These are phyloP conservation scores for Chloroceryle amazona DNA, from an alignment of 2,797 vertebrate genomes.

Conservation along the genomic window DNA sequence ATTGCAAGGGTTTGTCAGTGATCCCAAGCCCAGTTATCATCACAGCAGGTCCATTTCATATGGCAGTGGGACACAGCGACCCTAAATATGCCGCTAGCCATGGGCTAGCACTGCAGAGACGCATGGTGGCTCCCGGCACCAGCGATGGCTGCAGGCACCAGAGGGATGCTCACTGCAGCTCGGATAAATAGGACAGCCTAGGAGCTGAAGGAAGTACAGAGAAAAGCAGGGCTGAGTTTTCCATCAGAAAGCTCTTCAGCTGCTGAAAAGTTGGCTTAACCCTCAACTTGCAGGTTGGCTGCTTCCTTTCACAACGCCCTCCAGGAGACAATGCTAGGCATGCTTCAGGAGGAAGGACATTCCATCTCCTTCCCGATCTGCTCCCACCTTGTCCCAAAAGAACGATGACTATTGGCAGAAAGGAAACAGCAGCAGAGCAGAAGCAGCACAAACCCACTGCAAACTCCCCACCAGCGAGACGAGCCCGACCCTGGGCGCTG, in stretches of 20 bases:
- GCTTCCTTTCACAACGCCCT: background rate
- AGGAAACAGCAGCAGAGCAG: background rate
- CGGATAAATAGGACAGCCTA: slow-evolving; percentile 40
- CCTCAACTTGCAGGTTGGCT: rapidly evolving
- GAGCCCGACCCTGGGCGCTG: rapidly evolving
- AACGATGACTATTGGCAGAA: background rate
- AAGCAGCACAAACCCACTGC: background rate
- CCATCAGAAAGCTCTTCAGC: background rate
- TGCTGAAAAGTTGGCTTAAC: background rate
- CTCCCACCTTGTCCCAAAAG: background rate
- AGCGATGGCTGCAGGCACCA: slow-evolving; percentile 12
- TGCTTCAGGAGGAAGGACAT: background rate
- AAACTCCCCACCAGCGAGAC: background rate
- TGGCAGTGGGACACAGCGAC: background rate
- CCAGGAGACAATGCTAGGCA: background rate
- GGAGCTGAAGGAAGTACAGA: background rate
- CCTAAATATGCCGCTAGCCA: background rate
- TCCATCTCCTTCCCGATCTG: background rate
- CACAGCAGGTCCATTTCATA: rapidly evolving
- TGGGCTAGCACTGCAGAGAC: background rate
- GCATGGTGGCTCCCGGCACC: background rate
- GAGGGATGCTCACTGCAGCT: background rate
- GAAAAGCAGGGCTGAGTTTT: background rate
- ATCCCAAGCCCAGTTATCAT: background rate
- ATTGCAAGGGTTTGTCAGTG: background rate